These are phyloP conservation scores for Pandemis cinnamomeana DNA, from an alignment of 2,888 invertebrate genomes.

Conservation along the genomic window DNA sequence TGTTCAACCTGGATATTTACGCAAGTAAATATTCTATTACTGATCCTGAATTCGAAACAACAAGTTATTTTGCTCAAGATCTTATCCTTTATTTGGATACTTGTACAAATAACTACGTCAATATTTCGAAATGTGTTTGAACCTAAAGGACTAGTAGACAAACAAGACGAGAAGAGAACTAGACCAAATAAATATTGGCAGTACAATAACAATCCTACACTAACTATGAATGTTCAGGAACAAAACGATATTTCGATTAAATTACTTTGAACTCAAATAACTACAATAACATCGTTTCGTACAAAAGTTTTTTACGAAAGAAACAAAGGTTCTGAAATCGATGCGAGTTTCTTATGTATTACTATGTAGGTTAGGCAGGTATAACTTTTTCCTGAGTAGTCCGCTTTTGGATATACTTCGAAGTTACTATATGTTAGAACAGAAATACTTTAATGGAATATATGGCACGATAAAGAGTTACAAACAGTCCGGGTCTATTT, in stretches of 20 bases:
- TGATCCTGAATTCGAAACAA: not conserved
- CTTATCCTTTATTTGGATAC: conserved; percentile 11
- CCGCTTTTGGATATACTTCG: no score
- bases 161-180: conserved; percentile 28
- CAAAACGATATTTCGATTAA: conserved; percentile 15
- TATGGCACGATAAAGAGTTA: no score
- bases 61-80: not conserved
- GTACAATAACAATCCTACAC: conserved; percentile 18
- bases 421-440: no score
- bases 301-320: not conserved
- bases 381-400: no score
- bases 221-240: not conserved
- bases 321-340: no score
- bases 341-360: no score
- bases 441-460: no score
- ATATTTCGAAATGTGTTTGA: conserved; percentile 32
- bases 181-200: conserved; percentile 35
- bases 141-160: conserved; percentile 26
- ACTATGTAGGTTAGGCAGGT: no score
- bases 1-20: no score
- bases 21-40: no score
- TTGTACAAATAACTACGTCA: not conserved
- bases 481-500: no score
- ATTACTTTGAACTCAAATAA: conserved; percentile 9
- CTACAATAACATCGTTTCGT: not conserved